A percentile compares a stretch with the other conserved stretches of the same genome.
Conservation (phyloP, 2,888 invertebrate species). For the Eristalis tenax region DNA sequence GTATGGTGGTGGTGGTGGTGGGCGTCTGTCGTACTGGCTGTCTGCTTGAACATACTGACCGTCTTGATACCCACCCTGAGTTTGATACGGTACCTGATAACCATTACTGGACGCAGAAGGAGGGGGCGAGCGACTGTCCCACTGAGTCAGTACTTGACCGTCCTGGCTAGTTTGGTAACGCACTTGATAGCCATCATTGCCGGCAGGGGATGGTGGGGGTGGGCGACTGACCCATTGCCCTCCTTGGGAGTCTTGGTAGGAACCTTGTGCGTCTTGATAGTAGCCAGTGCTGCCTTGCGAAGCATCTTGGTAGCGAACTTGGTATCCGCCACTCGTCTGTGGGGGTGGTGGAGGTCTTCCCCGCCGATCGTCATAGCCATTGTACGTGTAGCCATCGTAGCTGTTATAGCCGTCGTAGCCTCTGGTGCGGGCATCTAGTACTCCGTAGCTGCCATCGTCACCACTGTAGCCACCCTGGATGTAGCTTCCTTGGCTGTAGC, state of each 20-base stretch:
- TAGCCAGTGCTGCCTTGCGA: neutral
- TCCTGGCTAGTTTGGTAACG: neutral
- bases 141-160: neutral
- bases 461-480: conserved; percentile 1
- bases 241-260: neutral
- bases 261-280: neutral
- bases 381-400: neutral
- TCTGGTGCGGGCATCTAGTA: neutral
- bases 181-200: neutral
- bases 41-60: neutral
- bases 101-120: neutral
- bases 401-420: neutral
- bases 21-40: neutral
- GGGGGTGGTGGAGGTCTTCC: conserved; percentile 1
- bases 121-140: neutral
- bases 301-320: neutral
- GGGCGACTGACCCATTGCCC: neutral
- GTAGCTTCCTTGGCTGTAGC: neutral
- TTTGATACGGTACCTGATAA: conserved; percentile 4
- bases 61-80: neutral
- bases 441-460: neutral
- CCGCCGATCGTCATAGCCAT: neutral
- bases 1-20: neutral
- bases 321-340: neutral
- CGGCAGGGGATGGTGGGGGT: neutral